Conservation (phyloP, 1,140 invertebrate genomes). For the Drosophila sp. region DNA sequence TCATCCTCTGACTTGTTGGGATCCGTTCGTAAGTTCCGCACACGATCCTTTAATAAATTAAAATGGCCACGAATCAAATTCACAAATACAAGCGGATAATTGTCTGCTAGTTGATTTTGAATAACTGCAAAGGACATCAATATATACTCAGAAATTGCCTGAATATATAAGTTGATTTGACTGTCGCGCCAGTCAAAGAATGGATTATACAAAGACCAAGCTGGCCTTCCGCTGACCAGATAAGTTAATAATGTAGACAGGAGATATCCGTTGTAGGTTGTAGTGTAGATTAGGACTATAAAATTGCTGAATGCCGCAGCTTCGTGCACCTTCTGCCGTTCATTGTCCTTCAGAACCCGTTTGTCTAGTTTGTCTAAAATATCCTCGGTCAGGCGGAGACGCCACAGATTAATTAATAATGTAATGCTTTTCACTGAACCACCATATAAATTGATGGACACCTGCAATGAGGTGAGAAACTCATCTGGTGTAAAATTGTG, state of each 20-base stretch:
- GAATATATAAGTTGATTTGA: background rate
- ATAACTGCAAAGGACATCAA: background rate
- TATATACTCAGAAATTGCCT: conserved; percentile 2
- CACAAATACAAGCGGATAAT: conserved; percentile 42
- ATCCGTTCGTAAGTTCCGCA: conserved; percentile 38
- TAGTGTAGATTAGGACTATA: background rate
- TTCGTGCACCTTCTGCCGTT: conserved; percentile 7
- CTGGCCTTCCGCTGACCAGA: conserved; percentile 22
- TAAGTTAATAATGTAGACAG: background rate
- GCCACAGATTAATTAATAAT: background rate
- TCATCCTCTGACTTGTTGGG: conserved; percentile 24
- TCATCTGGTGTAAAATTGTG: background rate
- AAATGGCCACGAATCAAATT: conserved; percentile 45
- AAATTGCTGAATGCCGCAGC: conserved; percentile 7
- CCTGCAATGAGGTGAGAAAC: background rate
- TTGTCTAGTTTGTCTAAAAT: conserved; percentile 1
- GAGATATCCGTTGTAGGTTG: background rate
- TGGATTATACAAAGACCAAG: conserved; percentile 51
- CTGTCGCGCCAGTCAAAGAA: conserved; percentile 33
- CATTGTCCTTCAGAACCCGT: background rate
- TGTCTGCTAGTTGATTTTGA: conserved; percentile 25
- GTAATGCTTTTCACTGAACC: background rate
- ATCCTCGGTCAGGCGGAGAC: background rate
- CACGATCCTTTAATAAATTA: conserved; percentile 46
- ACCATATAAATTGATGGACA: background rate